Conservation (phyloP, 1,140 invertebrate species). For the Pachyrhynchus sulphureomaculatus region DNA sequence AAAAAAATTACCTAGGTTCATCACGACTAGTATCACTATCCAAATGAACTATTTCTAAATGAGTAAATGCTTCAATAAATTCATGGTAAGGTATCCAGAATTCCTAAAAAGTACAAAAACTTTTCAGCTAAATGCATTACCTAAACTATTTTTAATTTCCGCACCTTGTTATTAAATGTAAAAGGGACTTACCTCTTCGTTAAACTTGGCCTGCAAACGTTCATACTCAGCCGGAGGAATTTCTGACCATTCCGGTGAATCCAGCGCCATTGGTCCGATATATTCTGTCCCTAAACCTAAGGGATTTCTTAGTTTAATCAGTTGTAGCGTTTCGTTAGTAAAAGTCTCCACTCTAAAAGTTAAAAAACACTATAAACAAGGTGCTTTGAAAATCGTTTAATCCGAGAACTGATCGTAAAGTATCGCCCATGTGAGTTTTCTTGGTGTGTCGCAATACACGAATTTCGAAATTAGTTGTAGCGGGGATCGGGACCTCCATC, state of each 20-base stretch:
- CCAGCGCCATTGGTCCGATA: conserved; percentile 69
- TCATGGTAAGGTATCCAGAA: conserved; percentile 88
- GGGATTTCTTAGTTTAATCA: conserved; percentile 73
- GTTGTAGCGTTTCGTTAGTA: conserved; percentile 69
- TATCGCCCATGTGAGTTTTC: too few relatives aligned
- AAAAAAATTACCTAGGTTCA: conserved; percentile 64
- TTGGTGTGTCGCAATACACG: too few relatives aligned
- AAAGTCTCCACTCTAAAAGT: conserved; percentile 70
- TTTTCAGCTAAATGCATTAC: too few relatives aligned
- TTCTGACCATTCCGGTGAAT: conserved; percentile 74
- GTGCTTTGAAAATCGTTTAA: too few relatives aligned
- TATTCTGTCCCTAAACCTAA: conserved; percentile 69
- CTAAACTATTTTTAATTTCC: too few relatives aligned
- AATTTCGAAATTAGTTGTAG: too few relatives aligned
- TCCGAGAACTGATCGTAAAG: too few relatives aligned
- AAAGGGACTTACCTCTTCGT: conserved; percentile 51
- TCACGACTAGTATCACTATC: conserved; percentile 83
- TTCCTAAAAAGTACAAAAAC: conserved; percentile 54
- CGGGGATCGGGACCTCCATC: too few relatives aligned
- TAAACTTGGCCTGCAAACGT: conserved; percentile 63
- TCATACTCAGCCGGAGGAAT: conserved; percentile 72
- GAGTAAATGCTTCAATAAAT: conserved; percentile 81
- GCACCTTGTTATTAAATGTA: not conserved
- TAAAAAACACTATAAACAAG: too few relatives aligned
- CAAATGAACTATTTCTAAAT: conserved; percentile 83